Base-by-base conservation (phyloP, 2,797 vertebrate species). In the Crax fasciolata region DNA sequence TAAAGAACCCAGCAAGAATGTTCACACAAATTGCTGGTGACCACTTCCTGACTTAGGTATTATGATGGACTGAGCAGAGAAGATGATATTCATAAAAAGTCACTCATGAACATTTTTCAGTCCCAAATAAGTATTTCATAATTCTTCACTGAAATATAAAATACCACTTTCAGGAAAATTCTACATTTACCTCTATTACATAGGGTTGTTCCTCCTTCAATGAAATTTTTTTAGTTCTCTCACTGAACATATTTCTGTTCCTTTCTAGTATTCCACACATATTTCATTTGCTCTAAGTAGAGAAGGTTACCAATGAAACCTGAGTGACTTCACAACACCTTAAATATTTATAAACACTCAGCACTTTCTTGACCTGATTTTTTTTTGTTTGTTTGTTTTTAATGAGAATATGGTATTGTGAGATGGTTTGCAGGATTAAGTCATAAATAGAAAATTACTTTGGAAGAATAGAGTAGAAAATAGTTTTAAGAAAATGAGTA, bases 401-500 rank as follows among this genome's bases (percentile, higher is more conserved):
- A 74, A 44, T 38, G n/a, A 79, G n/a, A 55, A 66, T 25, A 55
- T 24, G n/a, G n/a, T 46, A 39, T 3, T 44, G 38, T 25, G 17
- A 87, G 10, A 43, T 48, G 25, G 74, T 43, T 21, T 84, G 32
- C 52, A 77, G 52, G 73, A 73, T 85, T 67, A 91, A 78, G 84
- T 88, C 11, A 77, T 77, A 82, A 58, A n/a, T 13, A 84, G 28
- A 62, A 51, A 72, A 89, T 13, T 55, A 49, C 77, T 96, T 95
- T 78, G 83, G 39, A 52, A 49, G 49, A 93, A 73, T 4, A 89
- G 16, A 46, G 57, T n/a, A 71, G 71, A 85, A 90, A 73, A 23
- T 4, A 87, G 51, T 81, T 81, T 95, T 51, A 51, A 89, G 67
- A 94, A 96, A 93, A 28, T 78, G 87, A 93, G 28, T 38, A 23